These are phyloP conservation scores for Apotomis turbidana DNA, from an alignment of 2,888 invertebrate species.

Conservation along the genomic window DNA sequence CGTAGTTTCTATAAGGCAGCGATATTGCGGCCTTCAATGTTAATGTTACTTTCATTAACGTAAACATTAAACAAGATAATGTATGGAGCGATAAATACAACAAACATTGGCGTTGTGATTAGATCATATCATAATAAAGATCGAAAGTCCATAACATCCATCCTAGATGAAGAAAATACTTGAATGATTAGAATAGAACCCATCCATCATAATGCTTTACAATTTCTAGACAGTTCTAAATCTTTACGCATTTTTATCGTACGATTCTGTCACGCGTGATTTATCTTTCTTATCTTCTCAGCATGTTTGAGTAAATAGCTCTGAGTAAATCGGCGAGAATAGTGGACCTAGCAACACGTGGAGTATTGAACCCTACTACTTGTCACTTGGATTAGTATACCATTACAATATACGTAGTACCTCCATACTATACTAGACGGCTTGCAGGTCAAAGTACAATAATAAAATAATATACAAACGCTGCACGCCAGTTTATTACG, in stretches of 20 bases:
- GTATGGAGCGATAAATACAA: not conserved
- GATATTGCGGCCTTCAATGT: slow-evolving; percentile 1
- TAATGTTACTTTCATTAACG: slow-evolving; percentile 13
- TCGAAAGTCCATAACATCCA: slow-evolving; percentile 14
- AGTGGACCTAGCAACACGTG: not conserved
- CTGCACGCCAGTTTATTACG: no score
- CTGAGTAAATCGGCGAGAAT: not conserved
- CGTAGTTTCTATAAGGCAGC: slow-evolving; percentile 1
- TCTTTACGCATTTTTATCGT: slow-evolving; percentile 20
- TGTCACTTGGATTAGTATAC: no score
- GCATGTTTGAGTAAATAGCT: slow-evolving; percentile 10
- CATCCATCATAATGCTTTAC: slow-evolving; percentile 26
- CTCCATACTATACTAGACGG: no score
- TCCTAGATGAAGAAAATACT: not conserved
- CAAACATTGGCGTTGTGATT: slow-evolving; percentile 4
- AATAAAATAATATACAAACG: no score
- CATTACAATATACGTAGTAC: no score
- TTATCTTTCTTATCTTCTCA: slow-evolving; percentile 20
- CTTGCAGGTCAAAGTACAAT: no score
- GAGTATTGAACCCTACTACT: not conserved
- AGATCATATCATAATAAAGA: slow-evolving; percentile 2
- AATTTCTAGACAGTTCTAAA: slow-evolving; percentile 13
- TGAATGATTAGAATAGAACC: slow-evolving; percentile 2
- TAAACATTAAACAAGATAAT: slow-evolving; percentile 11
- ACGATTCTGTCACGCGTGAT: slow-evolving; percentile 26